phyloP scores from a whole-genome alignment of 2,888 invertebrate genomes.

The Drosophila kanekoi region DNA sequence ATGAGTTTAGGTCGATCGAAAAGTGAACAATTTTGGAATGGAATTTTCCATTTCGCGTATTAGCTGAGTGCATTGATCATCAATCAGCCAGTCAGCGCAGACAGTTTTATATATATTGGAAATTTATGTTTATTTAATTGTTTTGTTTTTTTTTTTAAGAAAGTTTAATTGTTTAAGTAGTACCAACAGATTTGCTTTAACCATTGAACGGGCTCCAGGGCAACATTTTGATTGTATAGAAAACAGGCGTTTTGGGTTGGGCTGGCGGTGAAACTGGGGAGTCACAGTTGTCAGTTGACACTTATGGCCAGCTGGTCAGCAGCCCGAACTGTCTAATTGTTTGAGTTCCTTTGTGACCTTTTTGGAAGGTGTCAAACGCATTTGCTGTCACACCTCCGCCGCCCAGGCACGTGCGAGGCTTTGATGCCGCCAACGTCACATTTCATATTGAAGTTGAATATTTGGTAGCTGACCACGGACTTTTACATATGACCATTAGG shows the following conservation, averaged over 20 bases:
- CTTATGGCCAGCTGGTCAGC: conserved; percentile 52
- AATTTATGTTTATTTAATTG: too few species aligned
- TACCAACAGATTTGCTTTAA: conserved; percentile 4
- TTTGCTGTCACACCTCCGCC: conserved; percentile 56
- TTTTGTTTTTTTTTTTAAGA: too few species aligned
- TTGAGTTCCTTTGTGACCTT: conserved; percentile 61
- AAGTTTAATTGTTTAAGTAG: conserved; percentile 5
- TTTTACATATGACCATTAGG: conserved; percentile 54
- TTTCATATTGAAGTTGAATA: conserved; percentile 46
- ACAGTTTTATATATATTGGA: too few species aligned
- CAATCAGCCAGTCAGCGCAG: too few species aligned
- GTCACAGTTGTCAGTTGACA: conserved; percentile 43
- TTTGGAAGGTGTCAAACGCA: conserved; percentile 77
- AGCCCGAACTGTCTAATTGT: conserved; percentile 64
- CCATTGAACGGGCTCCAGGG: neutral
- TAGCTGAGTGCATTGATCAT: too few species aligned
- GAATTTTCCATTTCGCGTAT: too few species aligned
- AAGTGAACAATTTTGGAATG: too few species aligned
- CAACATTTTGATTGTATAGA: conserved; percentile 20
- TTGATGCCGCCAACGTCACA: conserved; percentile 43
- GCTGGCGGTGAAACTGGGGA: conserved; percentile 21
- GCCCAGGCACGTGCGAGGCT: conserved; percentile 56
- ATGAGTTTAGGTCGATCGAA: too few species aligned
- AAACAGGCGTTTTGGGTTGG: conserved; percentile 7
- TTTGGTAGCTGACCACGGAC: conserved; percentile 52